Evolutionary conservation across 2,888 invertebrate genomes (phyloP), one percentile per base, ranked within the genome.

Genomic region (Lasioglossum zephyrum): DNA sequence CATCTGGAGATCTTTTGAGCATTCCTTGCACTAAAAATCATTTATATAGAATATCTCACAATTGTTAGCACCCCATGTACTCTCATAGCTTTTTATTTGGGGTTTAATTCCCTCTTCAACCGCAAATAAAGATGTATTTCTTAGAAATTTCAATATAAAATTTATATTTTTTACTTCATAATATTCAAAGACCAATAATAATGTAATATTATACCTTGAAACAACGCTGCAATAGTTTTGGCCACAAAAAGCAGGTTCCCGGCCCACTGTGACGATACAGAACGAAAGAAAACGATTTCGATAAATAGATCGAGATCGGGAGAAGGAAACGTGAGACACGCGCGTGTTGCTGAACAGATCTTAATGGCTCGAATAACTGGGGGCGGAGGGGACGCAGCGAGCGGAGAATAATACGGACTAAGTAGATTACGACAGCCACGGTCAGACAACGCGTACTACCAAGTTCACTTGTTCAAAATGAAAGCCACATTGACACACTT

Each of bases 351-450:
- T 39, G 70, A 70, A n/a, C 70, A 41, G 63, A 63, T 66, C 13
- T 5, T 49, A 13, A 57, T 60, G n/a, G 11, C 11, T 22, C 16
- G 39, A 36, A 63, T 66, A 53, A 53, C 70, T 47, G 41, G 9
- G 60, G 22, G 9, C 2, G 53, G 41, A 41, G 49, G 39, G 47
- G 16, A 9, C 44, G 39, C 18, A 44, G 31, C 13, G 31, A 49
- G 26, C 16, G 8, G 70, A 41, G 41, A 76, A 76, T 49, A 76
- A 81, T 53, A 83, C 75, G 5, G 5, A 22, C 63, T 57, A 82
- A 84, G 82, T 84, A 82, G 82, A 82, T 82, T 82, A 77, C 57
- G 39, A 44, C 73, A 31, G 57, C 57, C 77, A n/a, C 39, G 69
- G 77, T 41, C 73, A 60, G 82, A 73, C 84, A 82, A 47, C 31